Evolutionary conservation across 2,888 invertebrate species (phyloP).

Genomic region (Stramonita haemastoma): DNA sequence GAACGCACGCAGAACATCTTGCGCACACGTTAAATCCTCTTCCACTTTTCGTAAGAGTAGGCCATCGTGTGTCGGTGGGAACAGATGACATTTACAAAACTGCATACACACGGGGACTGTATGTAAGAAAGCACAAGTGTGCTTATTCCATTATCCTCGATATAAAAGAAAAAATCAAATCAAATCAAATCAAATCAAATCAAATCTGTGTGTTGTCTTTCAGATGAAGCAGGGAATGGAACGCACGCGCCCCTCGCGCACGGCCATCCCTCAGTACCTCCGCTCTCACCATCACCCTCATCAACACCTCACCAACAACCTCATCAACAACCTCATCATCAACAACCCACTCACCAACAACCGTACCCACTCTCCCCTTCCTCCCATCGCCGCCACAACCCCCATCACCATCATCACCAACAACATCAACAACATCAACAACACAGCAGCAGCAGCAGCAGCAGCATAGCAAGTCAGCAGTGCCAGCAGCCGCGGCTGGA

Average conservation of each 20-base stretch:
- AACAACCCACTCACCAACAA: constrained; percentile 10
- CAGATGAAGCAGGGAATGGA: constrained; percentile 37
- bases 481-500: neutral
- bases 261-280: constrained; percentile 40
- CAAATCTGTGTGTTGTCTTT: neutral
- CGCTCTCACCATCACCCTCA: neutral
- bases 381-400: constrained; percentile 3
- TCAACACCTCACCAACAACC: constrained; percentile 7
- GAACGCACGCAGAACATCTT: too few species aligned
- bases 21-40: too few species aligned
- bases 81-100: too few species aligned
- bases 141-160: too few species aligned
- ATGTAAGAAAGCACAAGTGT: too few species aligned
- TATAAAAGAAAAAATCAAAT: too few species aligned
- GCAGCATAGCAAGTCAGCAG: constrained; percentile 1
- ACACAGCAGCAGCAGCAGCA: constrained; percentile 28
- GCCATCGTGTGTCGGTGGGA: too few species aligned
- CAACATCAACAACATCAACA: constrained; percentile 17
- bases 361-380: neutral
- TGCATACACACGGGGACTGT: too few species aligned
- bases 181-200: too few species aligned
- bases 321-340: constrained; percentile 7
- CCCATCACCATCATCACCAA: neutral
- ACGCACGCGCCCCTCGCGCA: constrained; percentile 33
- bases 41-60: too few species aligned